Evolutionary conservation across 2,113 vertebrate genomes (phyloP), one percentile per base, ranked within the genome.

Genomic region (Heliornis fulica): DNA sequence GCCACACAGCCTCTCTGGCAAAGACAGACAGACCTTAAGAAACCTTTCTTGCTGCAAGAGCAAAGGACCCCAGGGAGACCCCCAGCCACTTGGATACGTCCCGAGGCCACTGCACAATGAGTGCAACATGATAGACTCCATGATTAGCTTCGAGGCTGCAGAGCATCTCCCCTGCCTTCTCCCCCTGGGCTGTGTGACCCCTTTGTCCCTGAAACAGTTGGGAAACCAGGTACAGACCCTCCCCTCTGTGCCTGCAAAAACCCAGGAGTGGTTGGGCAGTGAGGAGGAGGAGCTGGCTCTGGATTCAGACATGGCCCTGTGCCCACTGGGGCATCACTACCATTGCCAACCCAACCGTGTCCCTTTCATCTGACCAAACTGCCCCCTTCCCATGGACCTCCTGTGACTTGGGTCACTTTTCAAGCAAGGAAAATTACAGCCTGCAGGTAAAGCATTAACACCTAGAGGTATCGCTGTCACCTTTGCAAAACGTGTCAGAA

Each of bases 371-470:
- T 63, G 54, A 53, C 23, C 41, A 46, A 5, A 34, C 32, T 53
- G 14, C 34, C 26, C 59, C 31, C 4, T 60, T 61, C 50, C 28
- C n/a, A 8, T 15, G 43, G 71, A 16, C n/a, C 16, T 61, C 13
- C 17, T 45, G 41, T 61, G 54, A 8, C 45, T 59, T 78, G 72
- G 71, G 36, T 15, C 2, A 1, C 38, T 57, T 96, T 72, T 70
- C 54, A 53, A 45, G 54, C 54, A 70, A 69, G 53, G 53, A 32
- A 32, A 56, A 56, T 32, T 56, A 32, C 53, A 56, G 53, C 53
- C 53, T 56, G 53, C 29, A 56, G 34, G 76, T 89, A 32, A 89
- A 95, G 89, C n/a, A 81, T 92, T 95, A 94, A 94, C 56, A 81
- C 32, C 11, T 32, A 50, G 64, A 74, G 40, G 70, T n/a, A 51